Evolutionary conservation across 2,797 vertebrate species (phyloP).

Genomic region (Podargus strigoides): DNA sequence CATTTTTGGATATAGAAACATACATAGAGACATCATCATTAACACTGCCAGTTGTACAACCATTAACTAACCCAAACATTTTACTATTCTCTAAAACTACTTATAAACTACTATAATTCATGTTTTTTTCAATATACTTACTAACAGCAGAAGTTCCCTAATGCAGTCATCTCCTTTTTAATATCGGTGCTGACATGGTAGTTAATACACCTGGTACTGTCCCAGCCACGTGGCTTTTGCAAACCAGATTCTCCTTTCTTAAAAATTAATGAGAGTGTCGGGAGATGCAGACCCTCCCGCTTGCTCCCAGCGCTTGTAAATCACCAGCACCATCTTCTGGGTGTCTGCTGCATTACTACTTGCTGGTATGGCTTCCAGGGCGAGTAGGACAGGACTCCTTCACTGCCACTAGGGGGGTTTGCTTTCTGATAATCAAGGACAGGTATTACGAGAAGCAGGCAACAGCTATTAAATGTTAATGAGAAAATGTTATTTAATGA

Average conservation of each 20-base stretch:
- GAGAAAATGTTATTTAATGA: not conserved
- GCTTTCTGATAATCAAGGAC: accelerated
- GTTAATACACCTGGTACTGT: accelerated
- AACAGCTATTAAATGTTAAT: accelerated
- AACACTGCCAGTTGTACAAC: accelerated
- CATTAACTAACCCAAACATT: not conserved
- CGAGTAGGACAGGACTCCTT: too few species aligned
- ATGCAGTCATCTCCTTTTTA: accelerated
- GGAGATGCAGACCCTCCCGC: accelerated
- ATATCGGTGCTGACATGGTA: accelerated
- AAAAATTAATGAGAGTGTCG: accelerated
- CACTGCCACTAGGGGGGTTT: accelerated
- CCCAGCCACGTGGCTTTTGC: accelerated
- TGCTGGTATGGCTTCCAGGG: accelerated
- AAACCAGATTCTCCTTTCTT: not conserved
- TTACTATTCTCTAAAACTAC: not conserved
- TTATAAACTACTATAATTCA: not conserved
- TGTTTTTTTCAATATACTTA: accelerated
- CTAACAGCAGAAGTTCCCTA: accelerated
- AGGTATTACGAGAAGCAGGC: not conserved
- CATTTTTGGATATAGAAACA: accelerated
- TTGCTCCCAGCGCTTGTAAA: not conserved
- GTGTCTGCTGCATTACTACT: accelerated
- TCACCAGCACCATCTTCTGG: not conserved
- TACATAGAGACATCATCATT: accelerated